Base-by-base conservation (phyloP, 1,140 invertebrate genomes). In the Diplogasteroides magnus region DNA sequence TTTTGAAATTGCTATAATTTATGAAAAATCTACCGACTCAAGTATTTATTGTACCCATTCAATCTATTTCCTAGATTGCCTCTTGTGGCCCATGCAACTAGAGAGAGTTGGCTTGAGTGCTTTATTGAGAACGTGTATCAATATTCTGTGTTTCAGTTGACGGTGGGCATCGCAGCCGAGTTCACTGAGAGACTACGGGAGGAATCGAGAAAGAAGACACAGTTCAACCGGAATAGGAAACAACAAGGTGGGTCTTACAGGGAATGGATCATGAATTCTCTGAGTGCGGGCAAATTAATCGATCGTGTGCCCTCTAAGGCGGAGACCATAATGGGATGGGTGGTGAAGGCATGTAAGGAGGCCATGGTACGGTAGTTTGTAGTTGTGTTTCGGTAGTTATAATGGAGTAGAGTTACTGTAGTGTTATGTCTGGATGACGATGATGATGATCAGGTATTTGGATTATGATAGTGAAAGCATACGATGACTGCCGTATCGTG, bases 161-260 rank as follows among this genome's bases (percentile, higher is more conserved):
- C 86, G 78, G 83, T 94, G 14, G 86, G 90, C 1, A 81, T 91
- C 57, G 93, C 90, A 61, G 92, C 91, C 26, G 77, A 88, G 14
- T 89, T 97, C 77, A 89, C 91, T 1, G 91, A 93, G 81, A 88
- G 93, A 85, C 91, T 97, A 74, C 87, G 93, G 80, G 85, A 86
- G 64, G 89, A 89, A 28, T 90, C 97, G 57, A 90, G 87, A 81
- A 82, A 88, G 72, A 87, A 90, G 81, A 96, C 93, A n/a, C 88
- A 90, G 31, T 98, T 91, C 94, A 15, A 94, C 94, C 68, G 95
- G 95, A 27, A 92, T 98, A 74, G 90, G 92, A 2, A 91, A 93
- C 78, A 97, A 97, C 83, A 98, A 98, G 87, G 93, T 94, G 65
- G 60, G 14, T 63, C 27, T 31, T 63, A 26, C 32, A 25, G 3